phyloP scores from a whole-genome alignment of 1,140 invertebrate species.

The Anastatus disparis region DNA sequence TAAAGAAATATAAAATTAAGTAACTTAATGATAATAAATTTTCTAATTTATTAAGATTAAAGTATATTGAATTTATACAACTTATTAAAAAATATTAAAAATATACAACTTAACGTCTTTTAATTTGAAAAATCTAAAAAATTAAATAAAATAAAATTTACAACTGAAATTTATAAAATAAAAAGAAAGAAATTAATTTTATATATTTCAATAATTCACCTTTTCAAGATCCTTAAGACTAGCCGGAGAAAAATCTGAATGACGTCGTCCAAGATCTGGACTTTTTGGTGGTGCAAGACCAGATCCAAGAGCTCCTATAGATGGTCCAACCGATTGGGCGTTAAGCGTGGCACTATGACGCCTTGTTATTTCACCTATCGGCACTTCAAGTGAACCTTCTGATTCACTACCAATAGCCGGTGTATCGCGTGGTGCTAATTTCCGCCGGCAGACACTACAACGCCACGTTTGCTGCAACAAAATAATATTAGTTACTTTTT shows the following conservation, averaged over 20 bases:
- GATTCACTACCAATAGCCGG: slow-evolving; percentile 77
- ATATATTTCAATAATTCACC: too few relatives aligned
- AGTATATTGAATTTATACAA: too few relatives aligned
- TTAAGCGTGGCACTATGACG: slow-evolving; percentile 82
- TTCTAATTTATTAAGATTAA: too few relatives aligned
- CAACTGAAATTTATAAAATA: too few relatives aligned
- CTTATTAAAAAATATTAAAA: too few relatives aligned
- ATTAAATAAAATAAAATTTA: too few relatives aligned
- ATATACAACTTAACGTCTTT: too few relatives aligned
- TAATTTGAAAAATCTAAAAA: too few relatives aligned
- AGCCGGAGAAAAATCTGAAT: slow-evolving; percentile 85
- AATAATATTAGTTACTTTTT: neutral
- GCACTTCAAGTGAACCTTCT: slow-evolving; percentile 82
- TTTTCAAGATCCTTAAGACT: slow-evolving; percentile 86
- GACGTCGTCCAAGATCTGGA: slow-evolving; percentile 79
- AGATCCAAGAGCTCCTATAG: slow-evolving; percentile 61
- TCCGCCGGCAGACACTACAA: slow-evolving; percentile 83
- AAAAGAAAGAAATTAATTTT: too few relatives aligned
- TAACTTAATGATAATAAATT: too few relatives aligned
- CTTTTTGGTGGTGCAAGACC: slow-evolving; percentile 80
- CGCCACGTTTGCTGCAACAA: slow-evolving; percentile 76
- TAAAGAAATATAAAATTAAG: too few relatives aligned
- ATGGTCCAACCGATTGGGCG: slow-evolving; percentile 60
- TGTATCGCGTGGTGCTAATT: slow-evolving; percentile 78
- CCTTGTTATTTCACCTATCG: slow-evolving; percentile 78